A percentile compares a stretch with the other conserved stretches of the same genome.
phyloP scores from a whole-genome alignment of 1,140 invertebrate species.

The Temnothorax longispinosus region DNA sequence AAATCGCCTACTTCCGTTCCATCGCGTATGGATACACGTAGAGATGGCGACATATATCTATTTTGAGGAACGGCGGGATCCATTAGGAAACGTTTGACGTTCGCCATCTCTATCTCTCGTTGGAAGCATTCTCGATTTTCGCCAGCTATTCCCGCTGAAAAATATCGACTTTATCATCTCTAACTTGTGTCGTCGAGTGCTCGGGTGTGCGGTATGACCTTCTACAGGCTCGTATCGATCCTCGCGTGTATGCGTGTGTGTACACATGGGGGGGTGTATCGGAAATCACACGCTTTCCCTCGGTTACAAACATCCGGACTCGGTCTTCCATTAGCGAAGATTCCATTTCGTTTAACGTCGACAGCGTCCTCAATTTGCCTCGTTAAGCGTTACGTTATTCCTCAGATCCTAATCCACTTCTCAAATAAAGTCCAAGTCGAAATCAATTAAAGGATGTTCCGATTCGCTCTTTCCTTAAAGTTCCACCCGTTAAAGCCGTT shows the following conservation, averaged over 20 bases:
- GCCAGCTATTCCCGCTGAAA: slow-evolving; percentile 28
- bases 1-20: slow-evolving; percentile 34
- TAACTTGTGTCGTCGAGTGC: not conserved
- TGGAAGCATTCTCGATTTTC: slow-evolving; percentile 30
- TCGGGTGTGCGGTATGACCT: not conserved
- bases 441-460: not conserved
- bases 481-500: not conserved
- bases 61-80: not conserved
- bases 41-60: slow-evolving; percentile 6
- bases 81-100: slow-evolving; percentile 21
- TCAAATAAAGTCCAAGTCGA: not conserved
- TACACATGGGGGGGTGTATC: not conserved
- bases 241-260: not conserved
- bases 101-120: slow-evolving; percentile 11
- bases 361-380: not conserved
- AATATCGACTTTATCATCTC: slow-evolving; percentile 15
- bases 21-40: not conserved
- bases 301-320: not conserved
- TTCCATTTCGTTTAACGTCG: not conserved
- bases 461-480: not conserved
- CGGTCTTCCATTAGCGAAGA: not conserved
- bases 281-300: slow-evolving; percentile 18
- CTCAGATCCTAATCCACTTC: not conserved
- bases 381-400: not conserved
- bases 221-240: not conserved